Evolutionary conservation across 2,888 invertebrate species (phyloP).

Genomic region (Zele albiditarsus): DNA sequence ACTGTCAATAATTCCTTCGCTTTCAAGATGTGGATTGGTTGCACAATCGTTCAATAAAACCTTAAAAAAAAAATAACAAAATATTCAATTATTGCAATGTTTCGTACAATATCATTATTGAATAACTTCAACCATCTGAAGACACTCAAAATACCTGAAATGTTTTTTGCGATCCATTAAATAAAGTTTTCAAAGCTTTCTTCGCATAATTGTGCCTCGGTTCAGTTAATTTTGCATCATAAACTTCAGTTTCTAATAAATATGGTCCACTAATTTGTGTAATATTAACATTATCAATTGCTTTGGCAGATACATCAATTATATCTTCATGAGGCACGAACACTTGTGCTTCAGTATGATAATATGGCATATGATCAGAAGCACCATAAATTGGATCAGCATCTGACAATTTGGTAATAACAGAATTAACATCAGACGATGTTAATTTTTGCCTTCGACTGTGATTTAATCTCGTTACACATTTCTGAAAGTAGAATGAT

Average conservation of each 20-base stretch:
- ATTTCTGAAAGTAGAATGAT: conserved; percentile 62
- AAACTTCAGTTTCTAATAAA: conserved; percentile 69
- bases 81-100: conserved; percentile 22
- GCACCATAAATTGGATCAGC: conserved; percentile 68
- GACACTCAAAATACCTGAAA: conserved; percentile 63
- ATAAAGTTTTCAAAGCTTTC: conserved; percentile 68
- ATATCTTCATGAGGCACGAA: conserved; percentile 67
- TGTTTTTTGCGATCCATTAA: conserved; percentile 70
- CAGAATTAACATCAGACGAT: conserved; percentile 66
- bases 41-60: conserved; percentile 69
- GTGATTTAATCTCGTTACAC: conserved; percentile 68
- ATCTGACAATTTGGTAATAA: conserved; percentile 68
- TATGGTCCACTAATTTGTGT: conserved; percentile 64
- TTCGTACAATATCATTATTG: not conserved
- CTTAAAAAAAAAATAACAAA: conserved; percentile 45
- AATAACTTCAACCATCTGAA: not conserved
- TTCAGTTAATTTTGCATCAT: conserved; percentile 63
- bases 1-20: conserved; percentile 69
- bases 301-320: conserved; percentile 61
- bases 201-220: conserved; percentile 68
- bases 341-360: conserved; percentile 67
- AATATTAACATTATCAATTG: conserved; percentile 63
- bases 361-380: conserved; percentile 65
- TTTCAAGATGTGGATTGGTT: conserved; percentile 66
- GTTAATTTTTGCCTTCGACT: conserved; percentile 66